Base-by-base conservation (phyloP, 2,888 invertebrate species). In the Ophioninae sp. region DNA sequence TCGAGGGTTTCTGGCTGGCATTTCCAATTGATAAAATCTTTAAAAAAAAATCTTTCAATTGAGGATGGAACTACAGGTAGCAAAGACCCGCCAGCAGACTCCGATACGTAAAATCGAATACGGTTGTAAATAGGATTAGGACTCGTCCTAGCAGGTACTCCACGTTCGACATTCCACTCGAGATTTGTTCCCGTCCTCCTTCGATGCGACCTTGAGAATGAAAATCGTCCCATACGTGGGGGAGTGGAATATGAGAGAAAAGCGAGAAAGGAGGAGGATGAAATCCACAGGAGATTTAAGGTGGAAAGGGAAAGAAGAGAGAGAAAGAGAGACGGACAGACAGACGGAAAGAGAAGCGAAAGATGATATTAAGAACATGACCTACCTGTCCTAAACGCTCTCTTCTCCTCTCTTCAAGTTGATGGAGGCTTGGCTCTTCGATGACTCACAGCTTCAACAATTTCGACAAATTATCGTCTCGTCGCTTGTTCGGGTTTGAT, bases 341-440 rank as follows among this genome's bases (percentile, higher is more conserved):
- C 39, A 56, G 77, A 58, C 59, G n/a, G 71, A 71, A n/a, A 67
- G 41, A 67, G 6, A 37, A 37, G 10, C 20, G 44, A 73, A 59
- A 72, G 77, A 65, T 71, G 77, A 78, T 64, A 75, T 85, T 86
- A 83, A 86, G 82, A 82, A 83, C 85, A 63, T 85, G 83, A 72
- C 80, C 85, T 86, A 87, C 87, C 87, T 87, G 85, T 87, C 85
- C 87, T 87, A 87, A 87, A 87, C 86, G 86, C 75, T 81, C 79
- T 81, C 81, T 63, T 72, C 79, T 79, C 75, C 76, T 81, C 81
- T 72, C 39, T 64, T 20, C 20, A 41, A 56, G 78, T 64, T 71
- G 58, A 67, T 56, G 67, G 71, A 67, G 67, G 71, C 75, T 78
- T 63, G 72, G 76, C 67, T 76, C 67, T 83, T 63, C 72, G 72